Conservation (phyloP, 2,113 vertebrate genomes). For the Thinocorus orbignyianus region DNA sequence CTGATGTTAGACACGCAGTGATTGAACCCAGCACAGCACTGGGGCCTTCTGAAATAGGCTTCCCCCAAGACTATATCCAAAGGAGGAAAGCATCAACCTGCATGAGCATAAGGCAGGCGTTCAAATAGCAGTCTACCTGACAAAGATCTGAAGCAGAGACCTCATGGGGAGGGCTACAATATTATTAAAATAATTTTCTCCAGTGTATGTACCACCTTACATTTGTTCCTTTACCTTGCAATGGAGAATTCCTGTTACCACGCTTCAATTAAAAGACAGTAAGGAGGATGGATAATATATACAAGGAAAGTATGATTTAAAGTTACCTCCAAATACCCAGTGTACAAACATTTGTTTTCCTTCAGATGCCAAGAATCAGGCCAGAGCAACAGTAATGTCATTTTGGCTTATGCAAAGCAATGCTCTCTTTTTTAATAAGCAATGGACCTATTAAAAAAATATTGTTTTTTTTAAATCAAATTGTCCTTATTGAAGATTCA, state of each 20-base stretch:
- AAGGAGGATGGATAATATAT: background rate
- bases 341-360: background rate
- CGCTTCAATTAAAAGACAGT: background rate
- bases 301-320: background rate
- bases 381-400: conserved; percentile 4
- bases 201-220: background rate
- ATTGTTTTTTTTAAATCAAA: background rate
- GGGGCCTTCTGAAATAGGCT: accelerated
- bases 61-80: background rate
- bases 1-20: accelerated
- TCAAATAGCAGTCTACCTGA: background rate
- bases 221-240: background rate
- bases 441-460: background rate
- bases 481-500: background rate
- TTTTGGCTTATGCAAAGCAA: conserved; percentile 1
- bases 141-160: background rate
- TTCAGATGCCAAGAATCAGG: conserved; percentile 12
- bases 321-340: background rate
- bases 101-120: accelerated
- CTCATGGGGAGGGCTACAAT: background rate
- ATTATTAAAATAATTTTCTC: background rate
- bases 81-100: background rate
- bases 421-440: background rate
- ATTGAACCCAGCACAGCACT: accelerated
- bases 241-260: background rate